Evolutionary conservation across 2,888 invertebrate genomes (phyloP).

Genomic region (Zelleria hepariella): DNA sequence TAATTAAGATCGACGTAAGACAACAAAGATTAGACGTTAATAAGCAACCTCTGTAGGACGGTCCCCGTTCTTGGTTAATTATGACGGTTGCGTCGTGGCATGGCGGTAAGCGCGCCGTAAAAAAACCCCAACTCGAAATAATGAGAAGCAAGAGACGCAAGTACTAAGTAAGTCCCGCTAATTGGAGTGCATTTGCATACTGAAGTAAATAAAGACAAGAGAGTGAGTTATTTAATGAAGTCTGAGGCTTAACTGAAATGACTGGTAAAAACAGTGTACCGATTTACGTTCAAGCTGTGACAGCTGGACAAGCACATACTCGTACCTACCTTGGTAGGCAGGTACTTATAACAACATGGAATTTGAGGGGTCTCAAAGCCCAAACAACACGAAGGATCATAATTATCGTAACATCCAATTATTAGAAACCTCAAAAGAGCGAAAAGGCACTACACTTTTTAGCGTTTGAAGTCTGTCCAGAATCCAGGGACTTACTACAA

Average conservation of each 20-base stretch:
- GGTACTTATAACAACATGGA: too few relatives aligned
- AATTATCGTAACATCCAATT: too few relatives aligned
- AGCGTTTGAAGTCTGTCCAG: too few relatives aligned
- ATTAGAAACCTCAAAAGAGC: too few relatives aligned
- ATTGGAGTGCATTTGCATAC: conserved; percentile 68
- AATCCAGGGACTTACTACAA: too few relatives aligned
- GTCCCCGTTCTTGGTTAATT: conserved; percentile 60
- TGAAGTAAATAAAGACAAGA: conserved; percentile 36
- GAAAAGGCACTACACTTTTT: too few relatives aligned
- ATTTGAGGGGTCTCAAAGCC: too few relatives aligned
- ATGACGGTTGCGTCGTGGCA: conserved; percentile 35
- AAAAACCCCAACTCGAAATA: conserved; percentile 56
- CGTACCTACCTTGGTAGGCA: too few relatives aligned
- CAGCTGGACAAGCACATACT: too few relatives aligned
- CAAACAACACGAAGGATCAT: too few relatives aligned
- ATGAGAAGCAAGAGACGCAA: conserved; percentile 55
- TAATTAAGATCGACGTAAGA: conserved; percentile 60
- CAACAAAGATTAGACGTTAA: conserved; percentile 65
- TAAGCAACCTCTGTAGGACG: conserved; percentile 59
- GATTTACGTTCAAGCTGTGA: too few relatives aligned
- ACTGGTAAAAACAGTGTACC: conserved; percentile 22
- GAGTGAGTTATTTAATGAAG: conserved; percentile 26
- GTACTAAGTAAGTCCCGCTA: conserved; percentile 39
- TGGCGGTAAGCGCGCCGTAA: conserved; percentile 33
- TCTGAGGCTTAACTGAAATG: conserved; percentile 33